These are phyloP conservation scores for Paramisgurnus dabryanus DNA, from an alignment of 2,113 vertebrate species.

Conservation along the genomic window DNA sequence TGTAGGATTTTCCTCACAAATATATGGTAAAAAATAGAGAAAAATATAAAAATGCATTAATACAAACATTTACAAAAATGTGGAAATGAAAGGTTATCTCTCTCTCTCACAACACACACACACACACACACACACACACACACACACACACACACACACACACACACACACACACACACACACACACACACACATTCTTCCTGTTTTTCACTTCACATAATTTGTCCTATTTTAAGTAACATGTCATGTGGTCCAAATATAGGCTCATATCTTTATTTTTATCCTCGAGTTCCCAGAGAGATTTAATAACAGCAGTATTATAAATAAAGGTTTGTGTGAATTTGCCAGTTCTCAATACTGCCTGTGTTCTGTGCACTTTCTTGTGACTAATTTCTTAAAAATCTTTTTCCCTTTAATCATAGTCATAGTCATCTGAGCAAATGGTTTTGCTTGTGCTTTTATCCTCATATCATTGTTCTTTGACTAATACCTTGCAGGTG, in stretches of 20 bases:
- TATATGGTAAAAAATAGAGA: no score
- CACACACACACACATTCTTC: background rate
- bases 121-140: no score
- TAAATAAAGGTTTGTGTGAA: background rate
- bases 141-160: no score
- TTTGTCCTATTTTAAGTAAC: conserved; percentile 48
- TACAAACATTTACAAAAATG: no score
- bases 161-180: background rate
- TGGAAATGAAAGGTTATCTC: background rate
- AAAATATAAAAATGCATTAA: no score
- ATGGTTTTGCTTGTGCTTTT: background rate
- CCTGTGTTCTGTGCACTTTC: background rate
- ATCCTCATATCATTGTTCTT: background rate
- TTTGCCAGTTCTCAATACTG: no score
- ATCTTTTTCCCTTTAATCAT: background rate
- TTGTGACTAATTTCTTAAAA: background rate
- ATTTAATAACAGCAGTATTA: conserved; percentile 42
- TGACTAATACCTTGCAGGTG: background rate
- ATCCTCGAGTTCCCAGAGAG: conserved; percentile 28
- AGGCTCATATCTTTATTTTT: conserved; percentile 33
- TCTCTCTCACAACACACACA: no score
- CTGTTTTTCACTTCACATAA: conserved; percentile 15
- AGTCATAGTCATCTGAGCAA: background rate
- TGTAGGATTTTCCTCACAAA: no score
- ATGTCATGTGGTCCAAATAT: conserved; percentile 39